Evolutionary conservation across 2,797 vertebrate species (phyloP).

Genomic region (Pempheris klunzingeri): DNA sequence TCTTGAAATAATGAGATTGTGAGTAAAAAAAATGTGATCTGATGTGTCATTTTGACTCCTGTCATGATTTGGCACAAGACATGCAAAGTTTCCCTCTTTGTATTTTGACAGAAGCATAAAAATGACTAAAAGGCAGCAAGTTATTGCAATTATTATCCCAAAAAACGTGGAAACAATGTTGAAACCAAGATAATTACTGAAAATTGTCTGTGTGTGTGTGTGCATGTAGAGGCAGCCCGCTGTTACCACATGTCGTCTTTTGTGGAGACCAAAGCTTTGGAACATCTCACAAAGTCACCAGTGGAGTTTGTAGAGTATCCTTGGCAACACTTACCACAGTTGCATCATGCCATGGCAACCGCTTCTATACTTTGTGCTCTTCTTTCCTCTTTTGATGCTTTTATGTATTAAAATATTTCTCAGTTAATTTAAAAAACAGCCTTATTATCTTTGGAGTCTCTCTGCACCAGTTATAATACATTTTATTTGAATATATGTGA

Average conservation of each 20-base stretch:
- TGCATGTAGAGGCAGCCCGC: constrained; percentile 90
- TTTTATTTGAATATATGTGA: rapidly evolving
- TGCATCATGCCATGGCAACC: constrained; percentile 48
- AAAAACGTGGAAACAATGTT: neutral
- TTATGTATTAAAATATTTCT: neutral
- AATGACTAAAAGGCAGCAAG: neutral
- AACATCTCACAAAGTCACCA: constrained; percentile 97
- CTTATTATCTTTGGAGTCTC: neutral
- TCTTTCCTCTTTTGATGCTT: constrained; percentile 26
- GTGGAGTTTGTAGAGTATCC: constrained; percentile 99
- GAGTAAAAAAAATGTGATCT: neutral
- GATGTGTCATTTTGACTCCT: neutral
- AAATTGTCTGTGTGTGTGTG: neutral
- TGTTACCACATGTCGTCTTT: constrained; percentile 99
- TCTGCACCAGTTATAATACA: neutral
- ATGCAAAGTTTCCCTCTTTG: neutral
- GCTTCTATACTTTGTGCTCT: constrained; percentile 30
- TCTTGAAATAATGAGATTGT: neutral
- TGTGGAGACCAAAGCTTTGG: constrained; percentile 98
- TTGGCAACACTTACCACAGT: constrained; percentile 77
- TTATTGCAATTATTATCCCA: neutral
- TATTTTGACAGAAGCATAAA: neutral
- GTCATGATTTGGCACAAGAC: neutral
- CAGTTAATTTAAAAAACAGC: neutral
- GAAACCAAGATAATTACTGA: constrained; percentile 22